Evolutionary conservation across 1,140 invertebrate genomes (phyloP).

Genomic region (Olivierus martensii): DNA sequence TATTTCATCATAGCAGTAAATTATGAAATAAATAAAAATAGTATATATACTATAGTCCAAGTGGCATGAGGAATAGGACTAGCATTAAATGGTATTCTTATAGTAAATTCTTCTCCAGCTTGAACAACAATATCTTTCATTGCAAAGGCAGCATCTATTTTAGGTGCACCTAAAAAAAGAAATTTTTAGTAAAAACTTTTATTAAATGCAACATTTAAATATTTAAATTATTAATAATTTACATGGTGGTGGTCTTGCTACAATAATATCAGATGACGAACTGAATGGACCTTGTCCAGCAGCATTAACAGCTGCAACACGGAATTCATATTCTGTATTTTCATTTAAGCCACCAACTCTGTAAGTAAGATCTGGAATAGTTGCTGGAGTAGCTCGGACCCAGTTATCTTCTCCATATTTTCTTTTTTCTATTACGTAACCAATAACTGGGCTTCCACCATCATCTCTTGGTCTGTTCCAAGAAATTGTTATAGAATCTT

Average conservation of each 20-base stretch:
- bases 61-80: conserved; percentile 77
- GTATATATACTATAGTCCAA: conserved; percentile 57
- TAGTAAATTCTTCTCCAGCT: conserved; percentile 88
- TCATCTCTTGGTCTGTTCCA: conserved; percentile 86
- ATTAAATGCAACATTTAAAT: neutral
- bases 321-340: conserved; percentile 89
- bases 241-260: conserved; percentile 69
- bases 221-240: conserved; percentile 26
- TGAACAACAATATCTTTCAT: conserved; percentile 89
- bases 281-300: conserved; percentile 73
- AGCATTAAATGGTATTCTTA: conserved; percentile 80
- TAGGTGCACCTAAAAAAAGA: conserved; percentile 46
- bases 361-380: conserved; percentile 63
- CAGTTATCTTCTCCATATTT: conserved; percentile 76
- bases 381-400: conserved; percentile 53
- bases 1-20: neutral
- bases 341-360: conserved; percentile 72
- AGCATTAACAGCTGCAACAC: conserved; percentile 63
- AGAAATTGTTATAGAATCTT: conserved; percentile 82
- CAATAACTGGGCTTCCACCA: conserved; percentile 89
- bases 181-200: neutral
- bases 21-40: conserved; percentile 27
- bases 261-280: conserved; percentile 75
- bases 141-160: conserved; percentile 82
- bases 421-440: conserved; percentile 94